Conservation (phyloP, 2,797 vertebrate species). For the Peromyscus aztecus region DNA sequence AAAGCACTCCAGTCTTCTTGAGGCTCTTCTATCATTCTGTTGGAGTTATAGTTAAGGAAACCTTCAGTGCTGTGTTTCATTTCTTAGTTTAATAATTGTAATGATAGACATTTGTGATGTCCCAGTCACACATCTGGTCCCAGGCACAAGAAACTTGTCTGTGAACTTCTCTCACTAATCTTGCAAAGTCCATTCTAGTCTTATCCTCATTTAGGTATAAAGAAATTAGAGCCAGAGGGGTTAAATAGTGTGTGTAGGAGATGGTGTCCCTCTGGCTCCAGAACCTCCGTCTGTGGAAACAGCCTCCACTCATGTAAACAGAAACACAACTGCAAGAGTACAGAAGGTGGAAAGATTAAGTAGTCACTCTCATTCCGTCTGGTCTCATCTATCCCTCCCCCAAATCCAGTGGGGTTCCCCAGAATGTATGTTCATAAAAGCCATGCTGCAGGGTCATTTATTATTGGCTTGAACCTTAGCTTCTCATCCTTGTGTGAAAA, state of each 20-base stretch:
- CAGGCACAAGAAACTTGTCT: slow-evolving; percentile 20
- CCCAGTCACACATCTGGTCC: slow-evolving; percentile 27
- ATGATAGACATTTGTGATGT: slow-evolving; percentile 35
- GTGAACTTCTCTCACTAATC: slow-evolving; percentile 40
- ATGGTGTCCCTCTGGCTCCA: neutral
- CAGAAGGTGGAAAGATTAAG: neutral
- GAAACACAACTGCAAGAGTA: neutral
- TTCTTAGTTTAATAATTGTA: slow-evolving; percentile 24
- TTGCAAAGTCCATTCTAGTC: neutral
- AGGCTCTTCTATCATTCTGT: neutral
- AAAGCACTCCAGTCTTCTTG: slow-evolving; percentile 32
- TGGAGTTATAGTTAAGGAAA: neutral
- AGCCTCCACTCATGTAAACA: neutral
- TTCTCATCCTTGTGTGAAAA: neutral
- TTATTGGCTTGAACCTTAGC: neutral
- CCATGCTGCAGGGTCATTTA: neutral
- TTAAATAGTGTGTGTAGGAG: neutral
- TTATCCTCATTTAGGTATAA: slow-evolving; percentile 41
- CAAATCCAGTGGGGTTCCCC: neutral
- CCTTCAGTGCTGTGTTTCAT: slow-evolving; percentile 12
- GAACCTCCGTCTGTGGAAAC: neutral
- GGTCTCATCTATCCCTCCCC: neutral
- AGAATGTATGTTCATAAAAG: neutral
- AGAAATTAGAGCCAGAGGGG: neutral
- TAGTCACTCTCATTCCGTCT: neutral